These are phyloP conservation scores for Empis stercorea DNA, from an alignment of 2,888 invertebrate species.

Conservation along the genomic window DNA sequence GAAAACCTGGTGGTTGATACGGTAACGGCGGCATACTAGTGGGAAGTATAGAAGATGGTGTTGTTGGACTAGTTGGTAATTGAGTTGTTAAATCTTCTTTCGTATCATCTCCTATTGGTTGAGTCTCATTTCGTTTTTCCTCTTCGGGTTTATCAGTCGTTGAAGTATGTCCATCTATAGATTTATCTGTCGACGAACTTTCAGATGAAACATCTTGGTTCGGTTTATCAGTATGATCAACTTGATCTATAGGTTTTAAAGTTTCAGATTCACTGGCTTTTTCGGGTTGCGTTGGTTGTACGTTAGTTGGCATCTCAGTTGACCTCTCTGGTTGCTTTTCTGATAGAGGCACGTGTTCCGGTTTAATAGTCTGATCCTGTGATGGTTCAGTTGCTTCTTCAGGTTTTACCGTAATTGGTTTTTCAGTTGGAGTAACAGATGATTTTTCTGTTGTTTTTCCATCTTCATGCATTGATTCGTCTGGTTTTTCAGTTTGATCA, in stretches of 20 bases:
- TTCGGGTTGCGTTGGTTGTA: constrained; percentile 5
- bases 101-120: constrained; percentile 1
- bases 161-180: not conserved
- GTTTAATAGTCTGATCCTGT: constrained; percentile 9
- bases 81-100: not conserved
- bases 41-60: constrained; percentile 9
- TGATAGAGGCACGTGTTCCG: not conserved
- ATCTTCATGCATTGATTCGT: too few relatives aligned
- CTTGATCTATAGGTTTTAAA: constrained; percentile 13
- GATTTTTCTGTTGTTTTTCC: not conserved
- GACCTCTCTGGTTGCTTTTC: not conserved
- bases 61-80: constrained; percentile 4
- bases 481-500: too few relatives aligned
- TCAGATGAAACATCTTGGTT: constrained; percentile 21
- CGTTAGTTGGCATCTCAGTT: constrained; percentile 3
- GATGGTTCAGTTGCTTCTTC: not conserved
- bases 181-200: constrained; percentile 13
- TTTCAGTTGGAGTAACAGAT: too few relatives aligned
- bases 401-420: too few relatives aligned
- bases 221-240: constrained; percentile 17
- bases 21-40: constrained; percentile 20
- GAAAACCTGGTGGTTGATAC: constrained; percentile 23
- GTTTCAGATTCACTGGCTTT: constrained; percentile 11
- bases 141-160: constrained; percentile 2
- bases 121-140: constrained; percentile 5